Evolutionary conservation across 1,140 invertebrate genomes (phyloP), one percentile per base, ranked within the genome.

Genomic region (Bombus superbus): DNA sequence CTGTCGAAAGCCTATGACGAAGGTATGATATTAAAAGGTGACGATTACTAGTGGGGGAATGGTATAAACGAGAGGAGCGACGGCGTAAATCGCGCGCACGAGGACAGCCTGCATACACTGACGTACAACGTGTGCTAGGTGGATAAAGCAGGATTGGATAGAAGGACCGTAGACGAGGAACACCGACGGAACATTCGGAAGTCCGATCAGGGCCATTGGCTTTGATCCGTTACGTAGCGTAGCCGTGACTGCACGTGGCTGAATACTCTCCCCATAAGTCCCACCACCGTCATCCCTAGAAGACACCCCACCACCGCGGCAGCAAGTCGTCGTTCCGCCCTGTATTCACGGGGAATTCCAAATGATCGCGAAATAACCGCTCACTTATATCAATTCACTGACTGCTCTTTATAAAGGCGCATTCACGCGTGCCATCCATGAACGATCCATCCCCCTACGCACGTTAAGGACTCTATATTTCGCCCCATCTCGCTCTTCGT

Each of bases 341-440:
- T 76, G 77, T 85, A 85, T 85, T 85, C 87, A 88, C 85, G 87
- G 89, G 84, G 91, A 94, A 94, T 94, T 90, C 91, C 92, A 94
- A 95, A 95, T 94, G 94, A 95, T 95, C 93, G 94, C 92, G 94
- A 95, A 95, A 95, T 95, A 95, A 95, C 94, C 94, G 94, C 94
- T 95, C 95, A 95, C 95, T 95, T 95, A 95, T 94, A 95, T 94
- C 94, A 95, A 95, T 95, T 95, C 94, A 95, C 92, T 86, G 92
- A 91, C 92, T 92, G 88, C 90, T 93, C 93, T 95, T 95, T 94
- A 94, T 95, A 91, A 94, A 92, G 91, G 93, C 90, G 94, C 94
- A 95, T 95, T 95, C 94, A 95, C 94, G 94, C 94, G 94, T 95
- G 92, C 89, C 90, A 93, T 88, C 88, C 86, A 83, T 90, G 90